Percentiles rank a stretch among this genome's conserved stretches.
These are phyloP conservation scores for Lepidochrysops patricia DNA, from an alignment of 2,888 invertebrate species.

Conservation along the genomic window DNA sequence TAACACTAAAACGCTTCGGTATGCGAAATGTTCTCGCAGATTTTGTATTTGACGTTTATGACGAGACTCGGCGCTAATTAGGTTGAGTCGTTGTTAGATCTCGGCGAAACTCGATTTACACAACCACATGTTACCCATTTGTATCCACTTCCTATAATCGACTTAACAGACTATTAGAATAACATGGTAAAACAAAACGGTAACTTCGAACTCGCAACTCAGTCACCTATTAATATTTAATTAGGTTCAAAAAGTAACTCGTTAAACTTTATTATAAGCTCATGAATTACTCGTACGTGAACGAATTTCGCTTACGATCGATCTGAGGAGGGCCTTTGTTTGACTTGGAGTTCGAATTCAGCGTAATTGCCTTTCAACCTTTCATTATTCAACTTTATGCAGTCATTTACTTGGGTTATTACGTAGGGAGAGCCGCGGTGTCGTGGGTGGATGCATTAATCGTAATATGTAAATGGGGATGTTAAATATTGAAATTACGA, in stretches of 20 bases:
- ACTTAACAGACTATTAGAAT: not conserved
- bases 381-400: constrained; percentile 74
- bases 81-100: constrained; percentile 37
- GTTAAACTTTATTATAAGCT: constrained; percentile 69
- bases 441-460: constrained; percentile 72
- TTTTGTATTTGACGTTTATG: constrained; percentile 38
- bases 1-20: constrained; percentile 53
- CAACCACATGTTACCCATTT: not conserved
- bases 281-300: constrained; percentile 70
- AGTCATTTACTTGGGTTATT: constrained; percentile 73
- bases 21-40: constrained; percentile 46
- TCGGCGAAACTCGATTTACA: not conserved
- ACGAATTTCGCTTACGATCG: constrained; percentile 67
- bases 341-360: constrained; percentile 71
- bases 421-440: constrained; percentile 64
- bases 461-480: constrained; percentile 69
- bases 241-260: constrained; percentile 58
- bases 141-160: not conserved
- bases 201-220: not conserved
- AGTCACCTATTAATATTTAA: constrained; percentile 42
- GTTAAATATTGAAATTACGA: constrained; percentile 67
- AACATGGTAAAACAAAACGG: no score
- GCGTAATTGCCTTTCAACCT: constrained; percentile 73
- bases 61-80: constrained; percentile 16
- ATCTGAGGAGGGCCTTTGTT: constrained; percentile 67